phyloP scores from a whole-genome alignment of 2,113 vertebrate species.

The Chionis minor region DNA sequence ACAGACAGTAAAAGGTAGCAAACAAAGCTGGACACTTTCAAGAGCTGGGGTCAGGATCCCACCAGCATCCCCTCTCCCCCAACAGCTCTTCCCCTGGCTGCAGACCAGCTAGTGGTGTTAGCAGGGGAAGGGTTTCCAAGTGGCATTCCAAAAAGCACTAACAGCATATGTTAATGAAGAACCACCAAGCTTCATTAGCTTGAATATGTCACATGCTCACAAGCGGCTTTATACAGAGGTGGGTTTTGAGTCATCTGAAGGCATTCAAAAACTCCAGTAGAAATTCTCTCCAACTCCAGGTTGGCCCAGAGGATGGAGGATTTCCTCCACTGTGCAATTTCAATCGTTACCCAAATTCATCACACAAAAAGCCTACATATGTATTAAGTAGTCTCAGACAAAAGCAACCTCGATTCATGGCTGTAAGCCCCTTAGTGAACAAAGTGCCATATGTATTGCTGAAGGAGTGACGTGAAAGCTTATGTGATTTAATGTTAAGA shows the following conservation, averaged over 20 bases:
- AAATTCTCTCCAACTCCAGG: too few relatives aligned
- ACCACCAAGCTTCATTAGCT: too few relatives aligned
- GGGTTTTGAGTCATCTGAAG: not conserved
- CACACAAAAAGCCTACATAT: not conserved
- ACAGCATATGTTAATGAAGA: too few relatives aligned
- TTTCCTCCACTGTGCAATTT: not conserved
- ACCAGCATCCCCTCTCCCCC: not conserved
- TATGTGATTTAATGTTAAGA: not conserved
- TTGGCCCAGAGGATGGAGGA: not conserved
- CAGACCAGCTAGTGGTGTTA: accelerated
- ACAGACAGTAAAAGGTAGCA: not conserved
- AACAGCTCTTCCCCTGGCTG: not conserved
- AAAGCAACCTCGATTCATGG: not conserved
- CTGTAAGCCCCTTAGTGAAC: not conserved
- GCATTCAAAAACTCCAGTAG: not conserved
- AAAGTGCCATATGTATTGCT: not conserved
- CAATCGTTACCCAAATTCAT: accelerated
- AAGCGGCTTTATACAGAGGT: not conserved
- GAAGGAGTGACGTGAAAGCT: not conserved
- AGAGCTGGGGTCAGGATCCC: not conserved
- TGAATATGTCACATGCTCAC: not conserved
- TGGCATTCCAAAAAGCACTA: too few relatives aligned
- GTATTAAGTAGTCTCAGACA: not conserved
- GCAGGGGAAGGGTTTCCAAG: not conserved
- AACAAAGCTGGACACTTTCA: too few relatives aligned